Evolutionary conservation across 2,888 invertebrate species (phyloP), one percentile per base, ranked within the genome.

Genomic region (Julus scanicus): DNA sequence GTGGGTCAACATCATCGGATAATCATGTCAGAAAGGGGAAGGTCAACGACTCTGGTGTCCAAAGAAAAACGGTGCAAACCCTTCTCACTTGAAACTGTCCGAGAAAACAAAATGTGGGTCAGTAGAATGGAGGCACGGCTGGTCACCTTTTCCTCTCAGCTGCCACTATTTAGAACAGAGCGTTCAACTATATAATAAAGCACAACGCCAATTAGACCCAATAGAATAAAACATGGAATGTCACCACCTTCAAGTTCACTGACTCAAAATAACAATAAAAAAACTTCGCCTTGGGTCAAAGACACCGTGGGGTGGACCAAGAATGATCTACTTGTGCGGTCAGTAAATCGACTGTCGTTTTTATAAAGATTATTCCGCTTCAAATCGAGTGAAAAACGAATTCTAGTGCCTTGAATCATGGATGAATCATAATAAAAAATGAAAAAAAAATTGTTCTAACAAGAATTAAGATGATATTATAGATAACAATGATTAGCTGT

Each of bases 141-240:
- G 57, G 57, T 57, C 57, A 57, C 57, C 57, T 57, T 57, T 57
- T 57, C 57, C 57, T 57, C 57, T 57, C 57, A 57, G 57, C 57
- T 57, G 57, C 57, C 57, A 57, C 57, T 5, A 57, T 57, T 57
- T 57, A 57, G 57, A 13, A 13, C 57, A 57, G 57, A 57, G 57
- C 57, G 57, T 57, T 57, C 57, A 57, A 57, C 57, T 57, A 57
- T 29, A 29, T 57, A 57, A 57, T 57, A 57, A 57, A 57, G 57
- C 57, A 57, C 57, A 17, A 57, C 57, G 57, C 15, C 57, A 57
- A 57, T 57, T 57, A 57, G 57, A 57, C 57, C 57, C 13, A 57
- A 57, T 57, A 57, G 17, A 57, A 57, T 17, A 15, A 15, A 17
- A 17, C 15, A 13, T 17, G 17, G 57, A 57, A 57, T 57, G 57